Conservation (phyloP, 35 echinoderm and acorn worm genomes). For the Ophiothrix spiculata region DNA sequence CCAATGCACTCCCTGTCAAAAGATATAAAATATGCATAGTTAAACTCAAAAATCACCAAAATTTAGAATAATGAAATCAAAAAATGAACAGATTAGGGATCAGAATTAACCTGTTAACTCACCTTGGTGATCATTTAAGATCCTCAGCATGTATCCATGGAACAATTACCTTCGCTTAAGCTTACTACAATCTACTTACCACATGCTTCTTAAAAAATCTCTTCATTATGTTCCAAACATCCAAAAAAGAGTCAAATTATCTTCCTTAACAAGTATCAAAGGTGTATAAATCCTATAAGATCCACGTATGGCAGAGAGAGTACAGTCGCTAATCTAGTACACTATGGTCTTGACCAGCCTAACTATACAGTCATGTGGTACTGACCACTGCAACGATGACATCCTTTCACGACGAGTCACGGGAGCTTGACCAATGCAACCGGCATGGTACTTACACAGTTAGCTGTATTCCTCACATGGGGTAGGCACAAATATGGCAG, state of each 20-base stretch:
- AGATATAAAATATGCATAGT: not conserved
- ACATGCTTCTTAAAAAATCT: conserved; percentile 13
- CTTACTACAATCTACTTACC: not conserved
- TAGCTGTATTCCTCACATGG: not conserved
- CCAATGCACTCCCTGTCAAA: not conserved
- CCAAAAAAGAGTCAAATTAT: not conserved
- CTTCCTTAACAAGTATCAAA: not conserved
- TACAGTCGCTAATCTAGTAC: not conserved
- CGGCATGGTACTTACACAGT: not conserved
- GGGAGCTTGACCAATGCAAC: not conserved
- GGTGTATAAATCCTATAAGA: not conserved
- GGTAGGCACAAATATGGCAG: not conserved
- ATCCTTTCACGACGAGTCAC: not conserved
- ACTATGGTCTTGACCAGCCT: not conserved
- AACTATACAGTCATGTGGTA: not conserved
- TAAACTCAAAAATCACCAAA: not conserved
- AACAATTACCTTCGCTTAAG: not conserved
- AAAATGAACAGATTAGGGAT: not conserved
- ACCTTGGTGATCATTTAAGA: not conserved
- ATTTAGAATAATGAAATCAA: not conserved
- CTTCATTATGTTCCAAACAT: conserved; percentile 4
- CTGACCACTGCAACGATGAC: not conserved
- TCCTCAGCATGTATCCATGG: not conserved
- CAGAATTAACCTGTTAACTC: not conserved
- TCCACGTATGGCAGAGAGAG: too few species aligned